Percentiles rank a stretch among this genome's conserved stretches.
Evolutionary conservation across 2,888 invertebrate genomes (phyloP).

Genomic region (Drosophila infuscata): DNA sequence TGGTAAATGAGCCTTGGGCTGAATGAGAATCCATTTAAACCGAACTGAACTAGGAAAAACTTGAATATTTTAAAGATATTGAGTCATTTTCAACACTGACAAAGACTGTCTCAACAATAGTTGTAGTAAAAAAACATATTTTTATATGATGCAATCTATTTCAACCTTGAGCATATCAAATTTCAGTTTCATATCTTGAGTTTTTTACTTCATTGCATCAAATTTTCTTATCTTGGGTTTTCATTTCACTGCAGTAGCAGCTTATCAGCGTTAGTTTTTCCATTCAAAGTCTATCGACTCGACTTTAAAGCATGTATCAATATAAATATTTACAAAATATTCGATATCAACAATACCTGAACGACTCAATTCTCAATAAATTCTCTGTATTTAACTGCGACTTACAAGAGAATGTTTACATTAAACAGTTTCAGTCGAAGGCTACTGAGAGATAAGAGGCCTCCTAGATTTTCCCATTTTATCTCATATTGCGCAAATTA

Average conservation of each 20-base stretch:
- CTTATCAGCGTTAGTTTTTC: conserved; percentile 4
- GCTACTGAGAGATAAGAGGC: conserved; percentile 27
- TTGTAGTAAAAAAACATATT: background rate
- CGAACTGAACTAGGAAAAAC: background rate
- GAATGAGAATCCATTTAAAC: background rate
- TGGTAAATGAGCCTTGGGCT: background rate
- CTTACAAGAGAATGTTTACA: conserved; percentile 14
- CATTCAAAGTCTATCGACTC: background rate
- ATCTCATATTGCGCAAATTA: conserved; percentile 51
- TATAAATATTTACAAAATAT: conserved; percentile 39
- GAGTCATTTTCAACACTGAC: background rate
- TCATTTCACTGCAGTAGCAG: conserved; percentile 15
- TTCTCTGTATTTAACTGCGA: conserved; percentile 2
- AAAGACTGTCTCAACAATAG: background rate
- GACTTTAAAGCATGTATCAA: background rate
- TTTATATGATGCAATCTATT: conserved; percentile 9
- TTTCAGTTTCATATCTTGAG: conserved; percentile 23
- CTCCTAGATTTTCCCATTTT: conserved; percentile 27
- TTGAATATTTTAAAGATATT: background rate
- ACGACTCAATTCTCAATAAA: background rate
- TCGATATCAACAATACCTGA: conserved; percentile 15
- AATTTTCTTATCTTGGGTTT: conserved; percentile 4
- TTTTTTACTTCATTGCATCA: conserved; percentile 11
- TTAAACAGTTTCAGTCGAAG: conserved; percentile 1
- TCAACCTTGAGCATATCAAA: conserved; percentile 5